Evolutionary conservation across 2,888 invertebrate genomes (phyloP), one percentile per base, ranked within the genome.

Genomic region (Brassicogethes aeneus): DNA sequence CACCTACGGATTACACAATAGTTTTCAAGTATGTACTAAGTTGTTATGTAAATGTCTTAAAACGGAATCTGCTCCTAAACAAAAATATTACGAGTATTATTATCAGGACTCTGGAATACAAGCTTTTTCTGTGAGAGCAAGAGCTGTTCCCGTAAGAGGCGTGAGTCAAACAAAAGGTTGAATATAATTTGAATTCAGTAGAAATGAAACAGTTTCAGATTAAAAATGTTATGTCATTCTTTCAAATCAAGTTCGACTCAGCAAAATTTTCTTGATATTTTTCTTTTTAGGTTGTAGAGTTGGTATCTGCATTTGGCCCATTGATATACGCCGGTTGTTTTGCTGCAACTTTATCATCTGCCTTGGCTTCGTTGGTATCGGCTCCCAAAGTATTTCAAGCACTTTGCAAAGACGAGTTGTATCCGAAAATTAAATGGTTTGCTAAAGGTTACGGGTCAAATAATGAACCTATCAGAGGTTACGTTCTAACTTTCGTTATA

Each of bases 281-380:
- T 40, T 31, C 13, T 50, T 57, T 54, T 15, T 67, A 88, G 83
- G 87, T 89, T 2, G 86, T 90, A 54, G 84, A 88, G 45, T 63
- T 90, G 43, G 85, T 89, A 10, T 84, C 89, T 0, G 82, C 75
- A 3, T 88, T 88, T 60, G 92, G 94, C 0, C 95, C 95, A 0
- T 72, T 97, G 37, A 94, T 97, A 54, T 91, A 92, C 65, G 94
- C 93, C 16, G 96, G 96, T 0, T 95, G 96, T 60, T 95, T 96
- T 69, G 95, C 96, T 0, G 96, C 97, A 1, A 94, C 97, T 0
- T 70, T 99, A 12, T 95, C 95, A 0, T 96, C 96, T 1, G 97
- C 97, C 0, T 72, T 97, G 38, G 96, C 96, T 0, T 92, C 93
- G 48, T 74, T 99, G 37, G 95, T 97, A 0, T 92, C 94, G 0